These are phyloP conservation scores for Malurus alboscapulatus DNA, from an alignment of 2,113 vertebrate species.

Conservation along the genomic window DNA sequence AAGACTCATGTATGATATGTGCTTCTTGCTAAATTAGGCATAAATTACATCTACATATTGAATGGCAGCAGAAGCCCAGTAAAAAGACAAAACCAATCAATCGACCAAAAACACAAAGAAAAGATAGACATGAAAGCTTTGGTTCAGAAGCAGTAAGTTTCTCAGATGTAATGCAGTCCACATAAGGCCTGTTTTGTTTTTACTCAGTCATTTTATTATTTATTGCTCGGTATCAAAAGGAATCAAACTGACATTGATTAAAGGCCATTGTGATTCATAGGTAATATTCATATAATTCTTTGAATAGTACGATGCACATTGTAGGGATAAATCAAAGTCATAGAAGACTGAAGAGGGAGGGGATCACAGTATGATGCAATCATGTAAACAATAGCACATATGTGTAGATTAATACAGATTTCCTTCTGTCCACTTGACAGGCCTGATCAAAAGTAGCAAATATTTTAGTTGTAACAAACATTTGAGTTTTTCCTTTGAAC, in stretches of 20 bases:
- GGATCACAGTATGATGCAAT: slow-evolving; percentile 72
- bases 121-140: slow-evolving; percentile 44
- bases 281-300: slow-evolving; percentile 45
- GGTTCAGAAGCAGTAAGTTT: slow-evolving; percentile 44
- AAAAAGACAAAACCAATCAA: slow-evolving; percentile 7
- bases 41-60: slow-evolving; percentile 1
- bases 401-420: slow-evolving; percentile 14
- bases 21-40: slow-evolving; percentile 28
- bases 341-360: slow-evolving; percentile 40
- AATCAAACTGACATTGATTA: slow-evolving; percentile 67
- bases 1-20: neutral
- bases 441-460: slow-evolving; percentile 5
- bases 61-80: neutral
- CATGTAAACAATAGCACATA: slow-evolving; percentile 72
- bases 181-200: slow-evolving; percentile 43
- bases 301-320: slow-evolving; percentile 43
- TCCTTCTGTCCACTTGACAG: neutral
- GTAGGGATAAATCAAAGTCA: slow-evolving; percentile 33
- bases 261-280: slow-evolving; percentile 67
- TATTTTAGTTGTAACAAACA: neutral
- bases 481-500: neutral
- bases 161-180: slow-evolving; percentile 26
- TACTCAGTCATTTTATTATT: slow-evolving; percentile 62
- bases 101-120: neutral
- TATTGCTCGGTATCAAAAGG: slow-evolving; percentile 78